Evolutionary conservation across 1,140 invertebrate species (phyloP).

Genomic region (Penaeus indicus): DNA sequence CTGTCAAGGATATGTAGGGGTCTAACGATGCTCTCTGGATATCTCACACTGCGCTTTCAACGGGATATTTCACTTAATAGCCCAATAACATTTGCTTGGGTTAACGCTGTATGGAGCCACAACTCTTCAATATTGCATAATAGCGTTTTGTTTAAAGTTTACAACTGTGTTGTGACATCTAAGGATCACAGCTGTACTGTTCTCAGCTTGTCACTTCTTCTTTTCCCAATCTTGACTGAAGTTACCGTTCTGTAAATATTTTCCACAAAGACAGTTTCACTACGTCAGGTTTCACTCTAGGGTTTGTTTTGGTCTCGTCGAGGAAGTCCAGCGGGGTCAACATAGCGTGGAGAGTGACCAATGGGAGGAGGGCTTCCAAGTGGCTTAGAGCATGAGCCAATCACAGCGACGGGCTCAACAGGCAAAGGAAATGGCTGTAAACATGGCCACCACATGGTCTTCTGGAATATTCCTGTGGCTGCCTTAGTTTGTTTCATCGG

Average conservation of each 20-base stretch:
- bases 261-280: conserved; percentile 29
- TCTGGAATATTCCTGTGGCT: conserved; percentile 46
- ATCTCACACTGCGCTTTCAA: no score
- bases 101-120: no score
- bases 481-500: not conserved
- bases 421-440: conserved; percentile 34
- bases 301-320: conserved; percentile 62
- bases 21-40: no score
- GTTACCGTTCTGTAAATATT: not conserved
- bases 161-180: no score
- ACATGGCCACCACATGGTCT: conserved; percentile 56
- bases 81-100: no score
- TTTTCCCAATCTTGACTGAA: no score
- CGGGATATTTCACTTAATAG: no score
- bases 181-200: no score
- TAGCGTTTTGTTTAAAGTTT: no score
- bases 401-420: not conserved
- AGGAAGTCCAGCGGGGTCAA: conserved; percentile 57
- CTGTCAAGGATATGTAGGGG: no score
- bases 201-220: no score
- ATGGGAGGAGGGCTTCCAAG: conserved; percentile 9
- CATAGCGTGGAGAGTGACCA: conserved; percentile 32
- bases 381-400: conserved; percentile 22
- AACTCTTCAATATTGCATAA: no score
- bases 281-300: conserved; percentile 49